Percentiles rank a stretch among this genome's conserved stretches.
Conservation (phyloP, 1,140 invertebrate species). For the Drosophila hydei region DNA sequence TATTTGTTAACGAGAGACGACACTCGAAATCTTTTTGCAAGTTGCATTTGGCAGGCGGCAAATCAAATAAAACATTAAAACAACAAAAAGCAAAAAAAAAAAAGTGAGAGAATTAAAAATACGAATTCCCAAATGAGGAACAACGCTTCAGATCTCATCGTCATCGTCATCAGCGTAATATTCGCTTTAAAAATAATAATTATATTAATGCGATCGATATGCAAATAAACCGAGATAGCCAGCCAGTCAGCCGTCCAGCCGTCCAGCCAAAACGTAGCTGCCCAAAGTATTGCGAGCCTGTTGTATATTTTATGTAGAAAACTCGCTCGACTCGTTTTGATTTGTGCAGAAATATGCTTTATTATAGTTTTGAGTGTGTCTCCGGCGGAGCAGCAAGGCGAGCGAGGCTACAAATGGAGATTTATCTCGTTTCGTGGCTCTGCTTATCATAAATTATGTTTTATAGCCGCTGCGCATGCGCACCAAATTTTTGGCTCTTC, state of each 20-base stretch:
- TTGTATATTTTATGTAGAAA: slow-evolving; percentile 36
- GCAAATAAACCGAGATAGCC: slow-evolving; percentile 70
- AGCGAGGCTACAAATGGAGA: slow-evolving; percentile 15
- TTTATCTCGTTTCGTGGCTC: slow-evolving; percentile 43
- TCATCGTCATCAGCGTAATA: slow-evolving; percentile 18
- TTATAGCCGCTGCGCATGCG: slow-evolving; percentile 74
- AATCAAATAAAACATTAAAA: slow-evolving; percentile 19
- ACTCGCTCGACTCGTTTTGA: slow-evolving; percentile 75
- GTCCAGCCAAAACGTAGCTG: slow-evolving; percentile 37
- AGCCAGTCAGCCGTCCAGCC: neutral
- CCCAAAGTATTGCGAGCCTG: slow-evolving; percentile 37
- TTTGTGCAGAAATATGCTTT: slow-evolving; percentile 80
- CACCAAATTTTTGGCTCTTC: slow-evolving; percentile 54
- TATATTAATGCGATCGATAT: slow-evolving; percentile 76
- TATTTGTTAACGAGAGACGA: slow-evolving; percentile 6
- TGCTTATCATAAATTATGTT: slow-evolving; percentile 78
- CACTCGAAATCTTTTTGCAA: slow-evolving; percentile 3
- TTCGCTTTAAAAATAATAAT: slow-evolving; percentile 63
- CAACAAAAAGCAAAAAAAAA: slow-evolving; percentile 4
- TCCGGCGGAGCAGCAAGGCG: neutral
- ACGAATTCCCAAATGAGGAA: slow-evolving; percentile 24
- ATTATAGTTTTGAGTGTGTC: slow-evolving; percentile 47
- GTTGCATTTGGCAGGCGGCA: slow-evolving; percentile 20
- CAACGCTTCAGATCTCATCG: slow-evolving; percentile 13
- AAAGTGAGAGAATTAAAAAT: slow-evolving; percentile 3